Evolutionary conservation across 2,113 vertebrate species (phyloP).

Genomic region (Rhinopomastus cyanomelas): DNA sequence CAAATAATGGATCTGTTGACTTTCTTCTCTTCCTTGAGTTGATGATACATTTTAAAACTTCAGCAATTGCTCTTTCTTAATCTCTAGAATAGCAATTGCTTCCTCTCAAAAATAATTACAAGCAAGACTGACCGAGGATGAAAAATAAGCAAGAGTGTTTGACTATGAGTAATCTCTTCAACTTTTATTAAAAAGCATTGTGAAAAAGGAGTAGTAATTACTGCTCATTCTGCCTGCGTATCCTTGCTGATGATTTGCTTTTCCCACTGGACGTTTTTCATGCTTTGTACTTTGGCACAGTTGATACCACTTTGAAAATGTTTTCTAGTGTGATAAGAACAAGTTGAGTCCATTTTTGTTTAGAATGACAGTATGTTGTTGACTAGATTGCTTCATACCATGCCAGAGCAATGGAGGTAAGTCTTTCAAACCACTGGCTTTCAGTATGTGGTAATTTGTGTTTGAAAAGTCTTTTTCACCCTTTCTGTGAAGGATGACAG

Average conservation of each 20-base stretch:
- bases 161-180: slow-evolving; percentile 1
- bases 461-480: neutral
- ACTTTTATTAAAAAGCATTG: neutral
- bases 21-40: slow-evolving; percentile 4
- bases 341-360: neutral
- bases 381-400: neutral
- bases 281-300: neutral
- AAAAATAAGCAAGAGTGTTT: slow-evolving; percentile 9
- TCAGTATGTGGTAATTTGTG: neutral
- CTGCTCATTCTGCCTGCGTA: neutral
- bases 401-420: neutral
- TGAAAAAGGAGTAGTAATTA: slow-evolving; percentile 11
- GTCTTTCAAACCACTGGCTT: neutral
- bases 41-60: slow-evolving; percentile 17
- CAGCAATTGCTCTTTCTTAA: neutral
- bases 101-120: slow-evolving; percentile 52
- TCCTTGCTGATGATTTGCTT: neutral
- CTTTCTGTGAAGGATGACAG: slow-evolving; percentile 83
- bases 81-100: slow-evolving; percentile 8
- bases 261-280: neutral
- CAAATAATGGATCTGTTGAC: neutral
- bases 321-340: neutral
- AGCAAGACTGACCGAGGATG: slow-evolving; percentile 16
- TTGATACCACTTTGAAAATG: neutral
- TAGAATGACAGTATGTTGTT: neutral